Conservation (phyloP, 2,888 invertebrate genomes). For the Adineta ricciae region DNA sequence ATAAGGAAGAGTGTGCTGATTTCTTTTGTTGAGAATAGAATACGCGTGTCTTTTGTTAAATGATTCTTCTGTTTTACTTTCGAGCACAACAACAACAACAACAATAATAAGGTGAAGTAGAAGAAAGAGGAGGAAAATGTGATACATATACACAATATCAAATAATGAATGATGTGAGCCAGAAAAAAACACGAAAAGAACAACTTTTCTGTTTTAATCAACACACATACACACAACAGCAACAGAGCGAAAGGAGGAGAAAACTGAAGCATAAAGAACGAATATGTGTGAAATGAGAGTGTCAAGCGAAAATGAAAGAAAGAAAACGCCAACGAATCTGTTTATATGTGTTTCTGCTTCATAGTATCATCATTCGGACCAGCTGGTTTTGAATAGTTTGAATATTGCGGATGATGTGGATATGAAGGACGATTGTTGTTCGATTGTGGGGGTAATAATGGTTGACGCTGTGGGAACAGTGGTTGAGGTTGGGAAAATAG, state of each 20-base stretch:
- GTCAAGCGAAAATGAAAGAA: not conserved
- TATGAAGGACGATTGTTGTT: not conserved
- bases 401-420: not conserved
- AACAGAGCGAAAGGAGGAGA: not conserved
- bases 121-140: not conserved
- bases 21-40: not conserved
- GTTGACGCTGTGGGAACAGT: not conserved
- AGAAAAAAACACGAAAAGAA: not conserved
- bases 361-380: not conserved
- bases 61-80: not conserved
- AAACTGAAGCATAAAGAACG: not conserved
- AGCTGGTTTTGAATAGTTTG: not conserved
- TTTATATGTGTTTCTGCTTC: not conserved
- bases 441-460: not conserved
- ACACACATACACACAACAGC: not conserved
- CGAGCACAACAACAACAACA: constrained; percentile 19
- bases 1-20: not conserved
- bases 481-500: not conserved
- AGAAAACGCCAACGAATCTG: not conserved
- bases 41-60: not conserved
- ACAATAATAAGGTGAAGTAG: not conserved
- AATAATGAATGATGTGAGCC: not conserved
- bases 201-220: not conserved
- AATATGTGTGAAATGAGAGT: not conserved
- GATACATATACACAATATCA: not conserved